Evolutionary conservation across 2,113 vertebrate species (phyloP).

Genomic region (Mormyrus iriodes): DNA sequence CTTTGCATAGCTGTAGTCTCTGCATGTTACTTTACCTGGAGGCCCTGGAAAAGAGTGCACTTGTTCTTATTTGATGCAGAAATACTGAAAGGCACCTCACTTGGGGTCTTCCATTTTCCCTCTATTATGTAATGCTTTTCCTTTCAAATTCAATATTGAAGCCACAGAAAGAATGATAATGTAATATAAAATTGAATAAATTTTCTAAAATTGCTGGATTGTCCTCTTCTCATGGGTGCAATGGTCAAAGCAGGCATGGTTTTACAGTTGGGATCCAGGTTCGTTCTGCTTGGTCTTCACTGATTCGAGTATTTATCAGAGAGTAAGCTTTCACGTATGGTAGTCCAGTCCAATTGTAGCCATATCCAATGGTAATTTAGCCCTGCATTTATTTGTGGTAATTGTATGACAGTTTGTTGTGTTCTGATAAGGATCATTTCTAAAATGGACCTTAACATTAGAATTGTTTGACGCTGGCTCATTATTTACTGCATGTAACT

Average conservation of each 20-base stretch:
- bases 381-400: background rate
- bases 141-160: background rate
- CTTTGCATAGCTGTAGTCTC: background rate
- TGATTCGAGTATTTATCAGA: background rate
- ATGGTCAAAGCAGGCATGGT: background rate
- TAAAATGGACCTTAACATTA: too few species aligned
- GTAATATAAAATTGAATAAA: background rate
- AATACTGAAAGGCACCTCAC: background rate
- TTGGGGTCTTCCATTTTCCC: background rate
- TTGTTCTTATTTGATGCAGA: background rate
- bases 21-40: background rate
- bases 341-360: background rate
- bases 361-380: background rate
- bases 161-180: background rate
- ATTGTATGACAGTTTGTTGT: background rate
- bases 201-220: background rate
- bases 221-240: background rate
- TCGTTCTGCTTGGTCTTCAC: background rate
- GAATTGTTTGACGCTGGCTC: too few species aligned
- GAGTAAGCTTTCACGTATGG: background rate
- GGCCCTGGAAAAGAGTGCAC: background rate
- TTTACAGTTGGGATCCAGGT: background rate
- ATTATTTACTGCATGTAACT: too few species aligned
- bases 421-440: background rate
- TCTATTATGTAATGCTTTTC: background rate